phyloP scores from a whole-genome alignment of 1,140 invertebrate genomes.

The Procambarus virginalis region DNA sequence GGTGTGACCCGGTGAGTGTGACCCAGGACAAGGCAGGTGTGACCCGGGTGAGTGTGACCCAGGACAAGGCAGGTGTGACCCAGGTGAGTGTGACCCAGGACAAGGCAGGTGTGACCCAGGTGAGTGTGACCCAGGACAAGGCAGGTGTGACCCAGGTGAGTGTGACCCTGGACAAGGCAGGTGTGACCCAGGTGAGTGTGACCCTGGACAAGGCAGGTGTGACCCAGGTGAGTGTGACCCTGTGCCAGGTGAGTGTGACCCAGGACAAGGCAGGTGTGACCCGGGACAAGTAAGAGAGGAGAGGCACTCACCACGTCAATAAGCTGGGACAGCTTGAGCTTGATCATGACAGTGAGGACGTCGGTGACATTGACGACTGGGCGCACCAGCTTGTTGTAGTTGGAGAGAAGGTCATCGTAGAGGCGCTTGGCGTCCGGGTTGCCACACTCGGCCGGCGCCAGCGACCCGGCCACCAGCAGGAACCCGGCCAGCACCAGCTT shows the following conservation, averaged over 20 bases:
- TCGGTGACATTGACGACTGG: conserved; percentile 51
- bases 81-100: too few relatives aligned
- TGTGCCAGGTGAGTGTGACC: too few relatives aligned
- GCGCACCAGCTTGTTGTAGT: conserved; percentile 53
- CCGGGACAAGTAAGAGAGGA: background rate
- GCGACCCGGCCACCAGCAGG: conserved; percentile 16
- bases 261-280: background rate
- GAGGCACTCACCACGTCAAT: conserved; percentile 41
- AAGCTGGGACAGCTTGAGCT: conserved; percentile 52
- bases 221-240: background rate
- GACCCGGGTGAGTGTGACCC: too few relatives aligned
- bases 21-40: too few relatives aligned
- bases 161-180: too few relatives aligned
- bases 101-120: too few relatives aligned
- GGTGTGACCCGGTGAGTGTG: too few relatives aligned
- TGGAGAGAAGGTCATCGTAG: conserved; percentile 45
- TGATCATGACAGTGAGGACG: conserved; percentile 52
- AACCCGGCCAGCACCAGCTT: conserved; percentile 27
- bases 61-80: too few relatives aligned
- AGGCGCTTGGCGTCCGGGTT: conserved; percentile 54
- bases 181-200: background rate
- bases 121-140: too few relatives aligned
- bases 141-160: too few relatives aligned
- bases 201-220: background rate
- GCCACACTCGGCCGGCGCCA: conserved; percentile 34